Evolutionary conservation across 2,888 invertebrate genomes (phyloP), one percentile per base, ranked within the genome.

Genomic region (Patella pellucida): DNA sequence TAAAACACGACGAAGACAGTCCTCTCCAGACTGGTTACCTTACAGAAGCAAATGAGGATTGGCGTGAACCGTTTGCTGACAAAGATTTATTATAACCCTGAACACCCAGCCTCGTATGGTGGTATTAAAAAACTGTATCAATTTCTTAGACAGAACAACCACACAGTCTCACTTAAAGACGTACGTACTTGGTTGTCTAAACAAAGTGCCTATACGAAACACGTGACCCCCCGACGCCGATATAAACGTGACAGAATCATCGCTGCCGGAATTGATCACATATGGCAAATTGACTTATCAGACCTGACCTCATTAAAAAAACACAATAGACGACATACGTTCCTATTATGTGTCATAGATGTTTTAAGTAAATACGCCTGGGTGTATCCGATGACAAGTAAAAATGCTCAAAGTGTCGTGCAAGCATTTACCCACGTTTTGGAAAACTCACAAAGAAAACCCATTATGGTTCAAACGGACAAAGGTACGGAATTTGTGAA

Each of bases 311-410:
- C 62, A 14, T 3, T 62, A 14, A n/a, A 23, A 62, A 62, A 62
- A 62, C 62, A 62, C 75, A 86, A 86, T 74, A 72, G 83, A 3
- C 73, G 79, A 3, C 75, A 74, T 54, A 77, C 69, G 14, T 86
- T 82, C 76, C 67, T 86, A n/a, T 69, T 87, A 5, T 83, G 78
- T 12, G 73, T 79, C n/a, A 86, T 87, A 16, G 86, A 87, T 75
- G 71, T 81, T 5, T 81, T 86, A 23, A 80, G 78, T 14, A 83
- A 81, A 71, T 84, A 75, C 71, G 82, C 84, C 1, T 86, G 79
- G 80, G 83, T 76, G 0, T 68, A 81, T 3, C 79, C 86, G 14
- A 15, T 87, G 27, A 82, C 82, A 75, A 72, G 71, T 16, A 86
- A 87, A 78, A 78, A 73, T 12, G 76, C 73, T 3, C 15, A 54